These are phyloP conservation scores for Xestia rhomboidea DNA, from an alignment of 2,888 invertebrate species.

Conservation along the genomic window DNA sequence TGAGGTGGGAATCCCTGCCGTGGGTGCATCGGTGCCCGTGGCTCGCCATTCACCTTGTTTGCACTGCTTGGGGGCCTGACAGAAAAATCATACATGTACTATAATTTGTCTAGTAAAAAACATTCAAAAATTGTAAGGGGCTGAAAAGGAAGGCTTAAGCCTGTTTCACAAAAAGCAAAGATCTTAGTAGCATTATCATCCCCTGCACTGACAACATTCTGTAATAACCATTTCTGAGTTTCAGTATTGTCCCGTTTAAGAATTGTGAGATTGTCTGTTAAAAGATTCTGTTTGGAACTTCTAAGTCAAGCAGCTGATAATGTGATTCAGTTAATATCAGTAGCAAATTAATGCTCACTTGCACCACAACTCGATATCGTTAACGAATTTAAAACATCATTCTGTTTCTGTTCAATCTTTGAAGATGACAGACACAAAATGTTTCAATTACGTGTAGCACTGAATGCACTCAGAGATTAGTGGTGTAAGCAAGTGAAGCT, in stretches of 20 bases:
- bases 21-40: constrained; percentile 77
- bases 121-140: neutral
- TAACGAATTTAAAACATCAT: neutral
- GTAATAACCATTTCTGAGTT: neutral
- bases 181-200: neutral
- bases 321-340: neutral
- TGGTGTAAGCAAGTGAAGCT: neutral
- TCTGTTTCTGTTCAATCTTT: neutral
- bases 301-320: neutral
- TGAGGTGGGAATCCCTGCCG: constrained; percentile 85
- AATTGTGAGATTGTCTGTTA: neutral
- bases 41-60: constrained; percentile 86
- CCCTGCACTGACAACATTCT: neutral
- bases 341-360: neutral
- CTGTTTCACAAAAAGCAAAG: neutral
- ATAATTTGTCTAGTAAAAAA: neutral
- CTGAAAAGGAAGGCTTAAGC: neutral
- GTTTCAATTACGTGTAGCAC: neutral
- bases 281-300: neutral
- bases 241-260: neutral
- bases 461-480: neutral
- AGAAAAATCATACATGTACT: neutral
- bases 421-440: neutral
- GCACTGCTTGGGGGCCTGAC: constrained; percentile 66
- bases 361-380: neutral